Evolutionary conservation across 1,140 invertebrate genomes (phyloP).

Genomic region (Zaprionus camerounensis): DNA sequence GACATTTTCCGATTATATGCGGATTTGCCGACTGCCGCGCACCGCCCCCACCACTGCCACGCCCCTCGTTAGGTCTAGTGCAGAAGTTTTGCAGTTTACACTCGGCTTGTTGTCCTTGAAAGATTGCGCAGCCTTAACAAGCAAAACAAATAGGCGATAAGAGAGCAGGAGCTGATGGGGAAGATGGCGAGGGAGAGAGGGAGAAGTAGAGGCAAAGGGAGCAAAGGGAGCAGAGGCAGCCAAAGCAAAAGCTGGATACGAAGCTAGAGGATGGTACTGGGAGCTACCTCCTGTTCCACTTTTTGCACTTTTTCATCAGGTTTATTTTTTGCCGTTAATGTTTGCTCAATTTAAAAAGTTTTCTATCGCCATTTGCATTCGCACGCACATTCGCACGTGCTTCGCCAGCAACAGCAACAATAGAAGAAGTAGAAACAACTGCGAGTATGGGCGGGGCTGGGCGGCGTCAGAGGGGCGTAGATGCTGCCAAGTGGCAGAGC

Average conservation of each 20-base stretch:
- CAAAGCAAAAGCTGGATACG: not conserved
- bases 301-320: conserved; percentile 33
- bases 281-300: conserved; percentile 58
- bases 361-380: conserved; percentile 81
- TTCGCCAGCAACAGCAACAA: conserved; percentile 11
- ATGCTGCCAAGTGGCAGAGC: conserved; percentile 64
- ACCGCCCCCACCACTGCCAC: not conserved
- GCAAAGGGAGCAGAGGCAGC: not conserved
- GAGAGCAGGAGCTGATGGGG: conserved; percentile 59
- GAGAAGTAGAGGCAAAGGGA: not conserved
- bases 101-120: conserved; percentile 75
- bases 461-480: conserved; percentile 14
- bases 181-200: not conserved
- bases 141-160: conserved; percentile 71
- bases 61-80: conserved; percentile 12
- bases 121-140: conserved; percentile 64
- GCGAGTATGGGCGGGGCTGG: not conserved
- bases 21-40: conserved; percentile 61
- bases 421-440: conserved; percentile 7
- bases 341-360: conserved; percentile 82
- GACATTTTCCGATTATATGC: conserved; percentile 81
- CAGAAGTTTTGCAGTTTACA: conserved; percentile 72
- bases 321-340: conserved; percentile 61
- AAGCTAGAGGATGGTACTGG: conserved; percentile 54
- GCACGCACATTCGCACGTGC: conserved; percentile 80